These are phyloP conservation scores for Caenorhabditis sp. DNA, from an alignment of 2,888 invertebrate species.

Conservation along the genomic window DNA sequence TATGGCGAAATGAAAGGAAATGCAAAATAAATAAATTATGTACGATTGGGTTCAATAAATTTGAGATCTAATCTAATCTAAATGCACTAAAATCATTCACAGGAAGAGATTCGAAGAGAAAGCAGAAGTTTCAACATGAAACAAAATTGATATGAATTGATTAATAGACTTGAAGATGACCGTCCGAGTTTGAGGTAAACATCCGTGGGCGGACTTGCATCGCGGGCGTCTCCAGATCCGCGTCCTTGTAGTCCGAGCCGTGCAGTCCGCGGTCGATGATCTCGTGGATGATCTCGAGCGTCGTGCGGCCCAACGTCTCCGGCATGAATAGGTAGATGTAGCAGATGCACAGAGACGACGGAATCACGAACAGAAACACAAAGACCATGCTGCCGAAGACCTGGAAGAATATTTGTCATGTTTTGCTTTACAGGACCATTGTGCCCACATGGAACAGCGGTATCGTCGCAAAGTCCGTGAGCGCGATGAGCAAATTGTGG, in stretches of 20 bases:
- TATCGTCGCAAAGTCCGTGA: constrained; percentile 73
- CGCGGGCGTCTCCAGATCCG: constrained; percentile 23
- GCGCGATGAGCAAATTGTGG: constrained; percentile 71
- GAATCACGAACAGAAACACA: constrained; percentile 69
- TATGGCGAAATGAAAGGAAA: not conserved
- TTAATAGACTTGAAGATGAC: constrained; percentile 16
- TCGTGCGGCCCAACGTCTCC: constrained; percentile 70
- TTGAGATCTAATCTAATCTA: too few species aligned
- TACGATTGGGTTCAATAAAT: too few species aligned
- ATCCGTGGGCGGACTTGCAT: constrained; percentile 14
- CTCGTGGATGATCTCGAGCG: constrained; percentile 63
- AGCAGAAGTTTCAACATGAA: constrained; percentile 29
- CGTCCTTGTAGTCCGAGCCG: not conserved
- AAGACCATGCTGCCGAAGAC: constrained; percentile 70
- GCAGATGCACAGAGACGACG: constrained; percentile 67
- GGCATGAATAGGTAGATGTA: constrained; percentile 72
- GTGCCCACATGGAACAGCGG: constrained; percentile 67
- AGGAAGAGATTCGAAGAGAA: not conserved
- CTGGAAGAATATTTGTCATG: constrained; percentile 38
- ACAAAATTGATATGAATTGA: constrained; percentile 27
- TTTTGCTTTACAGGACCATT: not conserved
- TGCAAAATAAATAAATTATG: not conserved
- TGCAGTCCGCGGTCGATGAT: constrained; percentile 51
- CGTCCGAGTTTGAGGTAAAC: constrained; percentile 8
- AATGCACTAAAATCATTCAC: too few species aligned